Base-by-base conservation (phyloP, 35 echinoderm and acorn worm genomes). In the Acanthaster planci region DNA sequence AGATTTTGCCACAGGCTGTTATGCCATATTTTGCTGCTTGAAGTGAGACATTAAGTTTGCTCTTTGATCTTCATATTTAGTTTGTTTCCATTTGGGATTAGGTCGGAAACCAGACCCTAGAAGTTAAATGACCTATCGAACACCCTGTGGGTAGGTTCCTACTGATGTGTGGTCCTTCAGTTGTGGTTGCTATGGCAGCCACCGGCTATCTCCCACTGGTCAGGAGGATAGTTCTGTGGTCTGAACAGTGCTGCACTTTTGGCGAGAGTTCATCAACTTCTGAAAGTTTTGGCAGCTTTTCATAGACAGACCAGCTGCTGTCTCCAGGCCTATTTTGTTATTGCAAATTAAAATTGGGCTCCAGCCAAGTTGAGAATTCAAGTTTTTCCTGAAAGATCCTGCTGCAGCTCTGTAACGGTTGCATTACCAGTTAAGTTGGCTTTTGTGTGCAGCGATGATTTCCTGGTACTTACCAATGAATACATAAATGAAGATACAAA, bases 121-220 rank as follows among this genome's bases (percentile, higher is more conserved):
- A 35, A 72, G 64, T 72, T 72, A 72, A 72, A 72, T 29, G 29
- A 72, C 64, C 64, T 72, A 31, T 72, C 64, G 14, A 72, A 72
- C 64, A 29, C 64, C 64, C 64, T 29, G 1, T 9, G 15, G 64
- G 64, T 72, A 9, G 26, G 42, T 47, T 47, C 12, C 26, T 14
- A 27, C 30, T 72, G 64, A 34, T 72, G 64, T 72, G 64, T 72
- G 64, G 64, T 72, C 64, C 29, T 72, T 72, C 14, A 72, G 30
- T 14, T 26, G 21, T 26, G 26, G 64, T 72, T 72, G 64, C 64
- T 72, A 29, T 72, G 64, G 64, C 34, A 72, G 30, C 64, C 64
- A 72, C 23, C 34, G 2, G 14, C 64, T 27, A 31, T 72, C 26
- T 36, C 64, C 64, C 23, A 31, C 64, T 72, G 64, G 64, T 72